Conservation (phyloP, 2,113 vertebrate genomes). For the Peucedramus taeniatus region DNA sequence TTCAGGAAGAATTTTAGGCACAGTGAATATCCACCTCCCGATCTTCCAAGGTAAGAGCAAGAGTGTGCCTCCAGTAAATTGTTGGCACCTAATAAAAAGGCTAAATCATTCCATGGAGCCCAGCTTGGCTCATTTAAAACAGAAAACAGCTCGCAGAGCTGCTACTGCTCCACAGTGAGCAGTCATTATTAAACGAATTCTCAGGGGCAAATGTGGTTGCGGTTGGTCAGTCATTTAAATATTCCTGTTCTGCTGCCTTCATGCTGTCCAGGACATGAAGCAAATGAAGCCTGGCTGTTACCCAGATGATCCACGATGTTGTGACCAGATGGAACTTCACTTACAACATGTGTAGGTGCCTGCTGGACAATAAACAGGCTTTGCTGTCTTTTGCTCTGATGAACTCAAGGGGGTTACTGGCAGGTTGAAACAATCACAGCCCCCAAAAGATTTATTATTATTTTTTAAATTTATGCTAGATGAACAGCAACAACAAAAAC, state of each 20-base stretch:
- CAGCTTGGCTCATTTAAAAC: slow-evolving; percentile 6
- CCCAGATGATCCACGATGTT: slow-evolving; percentile 65
- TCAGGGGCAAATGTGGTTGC: slow-evolving; percentile 30
- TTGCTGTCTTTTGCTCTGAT: slow-evolving; percentile 35
- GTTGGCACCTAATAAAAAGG: not conserved
- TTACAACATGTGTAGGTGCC: slow-evolving; percentile 62
- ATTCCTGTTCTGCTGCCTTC: slow-evolving; percentile 13
- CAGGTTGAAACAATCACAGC: slow-evolving; percentile 36
- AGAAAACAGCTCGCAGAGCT: not conserved
- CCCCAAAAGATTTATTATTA: not conserved
- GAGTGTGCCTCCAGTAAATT: not conserved
- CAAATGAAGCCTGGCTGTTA: slow-evolving; percentile 67
- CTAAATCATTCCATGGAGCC: not conserved
- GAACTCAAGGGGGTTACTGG: slow-evolving; percentile 30
- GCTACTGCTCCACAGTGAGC: not conserved
- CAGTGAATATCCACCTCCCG: not conserved
- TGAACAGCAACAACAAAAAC: not conserved
- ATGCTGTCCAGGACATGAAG: slow-evolving; percentile 59
- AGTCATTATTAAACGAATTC: slow-evolving; percentile 26
- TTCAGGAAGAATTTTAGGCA: not conserved
- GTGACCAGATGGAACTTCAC: slow-evolving; percentile 62
- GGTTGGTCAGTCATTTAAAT: slow-evolving; percentile 50
- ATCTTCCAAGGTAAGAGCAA: not conserved
- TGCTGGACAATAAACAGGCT: slow-evolving; percentile 61
- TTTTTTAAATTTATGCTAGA: not conserved